Base-by-base conservation (phyloP, 2,113 vertebrate genomes). In the Haemorhous mexicanus region DNA sequence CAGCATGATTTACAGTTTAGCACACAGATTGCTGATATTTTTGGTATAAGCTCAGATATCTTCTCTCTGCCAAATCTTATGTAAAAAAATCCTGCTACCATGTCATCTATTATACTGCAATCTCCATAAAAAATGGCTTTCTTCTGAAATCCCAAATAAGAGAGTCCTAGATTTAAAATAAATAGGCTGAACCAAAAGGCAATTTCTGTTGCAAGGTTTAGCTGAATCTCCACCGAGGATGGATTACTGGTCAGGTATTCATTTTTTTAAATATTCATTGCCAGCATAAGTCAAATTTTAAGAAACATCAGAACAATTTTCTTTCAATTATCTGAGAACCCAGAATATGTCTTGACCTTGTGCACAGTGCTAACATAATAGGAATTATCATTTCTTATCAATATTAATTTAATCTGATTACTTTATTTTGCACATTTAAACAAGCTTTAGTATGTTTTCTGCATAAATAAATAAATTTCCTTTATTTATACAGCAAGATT, bases 201-300 rank as follows among this genome's bases (percentile, higher is more conserved):
- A 95, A 62, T 97, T 96, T 97, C 72, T 95, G 43, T 92, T 89
- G 79, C 50, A 86, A 97, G 58, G 21, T 92, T 93, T 89, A 82
- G 80, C 47, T 89, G 91, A 78, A 75, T 92, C 86, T 85, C 80
- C 80, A 81, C 64, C 21, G 43, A 90, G 64, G 44, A 90, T 94
- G 62, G 70, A 94, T 96, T 96, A 96, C 79, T 95, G 80, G 81
- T 52, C 93, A 90, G 82, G 83, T 78, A 79, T 64, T 86, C 43
- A 50, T 62, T 94, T 96, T 94, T 89, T 87, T 7, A 79, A 87
- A 74, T 87, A 91, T 90, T 93, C 81, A 88, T 83, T 62, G 55
- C 80, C 76, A 68, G 68, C 28, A 20, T 69, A 92, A 91, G 49
- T 94, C 24, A 95, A 80, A 90, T 90, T 84, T 92, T 88, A 82